Evolutionary conservation across 1,140 invertebrate species (phyloP).

Genomic region (Achroia grisella): DNA sequence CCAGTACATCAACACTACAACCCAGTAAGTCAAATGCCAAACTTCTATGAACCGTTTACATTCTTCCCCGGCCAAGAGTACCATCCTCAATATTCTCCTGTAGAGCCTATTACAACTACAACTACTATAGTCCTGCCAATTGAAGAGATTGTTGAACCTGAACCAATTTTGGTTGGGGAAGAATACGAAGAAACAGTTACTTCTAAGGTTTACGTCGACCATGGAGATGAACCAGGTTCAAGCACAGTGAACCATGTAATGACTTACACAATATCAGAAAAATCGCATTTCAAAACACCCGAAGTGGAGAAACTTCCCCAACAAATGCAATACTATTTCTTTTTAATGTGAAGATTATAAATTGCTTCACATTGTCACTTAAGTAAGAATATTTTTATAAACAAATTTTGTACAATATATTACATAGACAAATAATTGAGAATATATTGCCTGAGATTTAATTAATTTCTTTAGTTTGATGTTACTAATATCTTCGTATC

Average conservation of each 20-base stretch:
- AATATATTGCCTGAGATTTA: no score
- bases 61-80: constrained; percentile 30
- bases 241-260: constrained; percentile 55
- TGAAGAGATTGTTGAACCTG: constrained; percentile 28
- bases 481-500: no score
- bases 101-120: constrained; percentile 28
- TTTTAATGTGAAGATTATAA: constrained; percentile 36
- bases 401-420: no score
- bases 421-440: no score
- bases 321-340: constrained; percentile 63
- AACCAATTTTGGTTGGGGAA: constrained; percentile 49
- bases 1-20: constrained; percentile 15
- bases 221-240: constrained; percentile 43
- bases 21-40: constrained; percentile 32
- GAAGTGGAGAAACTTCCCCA: constrained; percentile 53
- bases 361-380: constrained; percentile 1
- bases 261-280: constrained; percentile 56
- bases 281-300: constrained; percentile 50
- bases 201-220: constrained; percentile 42
- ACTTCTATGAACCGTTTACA: constrained; percentile 40
- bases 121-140: constrained; percentile 20
- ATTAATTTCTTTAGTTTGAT: no score
- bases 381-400: constrained; percentile 7
- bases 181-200: constrained; percentile 57
- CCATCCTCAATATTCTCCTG: constrained; percentile 34